Conservation (phyloP, 2,888 invertebrate species). For the Idaea dimidiata region DNA sequence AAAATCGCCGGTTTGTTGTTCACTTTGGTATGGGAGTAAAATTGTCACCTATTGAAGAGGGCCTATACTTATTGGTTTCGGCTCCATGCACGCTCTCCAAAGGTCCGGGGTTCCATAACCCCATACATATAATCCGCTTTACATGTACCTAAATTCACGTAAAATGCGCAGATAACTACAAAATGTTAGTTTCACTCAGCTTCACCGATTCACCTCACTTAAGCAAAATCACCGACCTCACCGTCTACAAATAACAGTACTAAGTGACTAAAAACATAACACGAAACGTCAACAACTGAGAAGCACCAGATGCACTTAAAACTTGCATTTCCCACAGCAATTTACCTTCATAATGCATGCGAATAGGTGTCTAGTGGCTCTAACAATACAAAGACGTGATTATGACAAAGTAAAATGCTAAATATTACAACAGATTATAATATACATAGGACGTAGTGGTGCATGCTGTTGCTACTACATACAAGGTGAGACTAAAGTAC, state of each 20-base stretch:
- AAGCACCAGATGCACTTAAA: conserved; percentile 26
- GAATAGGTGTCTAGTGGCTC: conserved; percentile 26
- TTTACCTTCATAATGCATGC: conserved; percentile 27
- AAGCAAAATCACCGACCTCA: not conserved
- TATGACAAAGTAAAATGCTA: conserved; percentile 32
- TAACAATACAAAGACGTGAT: conserved; percentile 29
- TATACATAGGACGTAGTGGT: conserved; percentile 8
- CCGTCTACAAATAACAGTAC: not conserved
- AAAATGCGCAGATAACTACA: too few species aligned
- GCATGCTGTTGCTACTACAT: conserved; percentile 3
- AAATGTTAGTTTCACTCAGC: not conserved
- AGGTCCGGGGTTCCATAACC: too few species aligned
- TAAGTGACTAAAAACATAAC: not conserved
- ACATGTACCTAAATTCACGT: too few species aligned
- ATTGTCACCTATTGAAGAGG: too few species aligned
- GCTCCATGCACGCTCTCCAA: too few species aligned
- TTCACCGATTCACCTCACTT: not conserved
- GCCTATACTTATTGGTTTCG: too few species aligned
- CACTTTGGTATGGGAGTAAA: too few species aligned
- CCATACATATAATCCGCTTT: too few species aligned
- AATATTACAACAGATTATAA: conserved; percentile 15
- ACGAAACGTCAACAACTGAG: conserved; percentile 6
- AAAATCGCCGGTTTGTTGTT: too few species aligned
- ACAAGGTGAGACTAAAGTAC: conserved; percentile 4
- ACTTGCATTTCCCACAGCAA: conserved; percentile 24